Evolutionary conservation across 2,113 vertebrate species (phyloP).

Genomic region (Hydropotes inermis): DNA sequence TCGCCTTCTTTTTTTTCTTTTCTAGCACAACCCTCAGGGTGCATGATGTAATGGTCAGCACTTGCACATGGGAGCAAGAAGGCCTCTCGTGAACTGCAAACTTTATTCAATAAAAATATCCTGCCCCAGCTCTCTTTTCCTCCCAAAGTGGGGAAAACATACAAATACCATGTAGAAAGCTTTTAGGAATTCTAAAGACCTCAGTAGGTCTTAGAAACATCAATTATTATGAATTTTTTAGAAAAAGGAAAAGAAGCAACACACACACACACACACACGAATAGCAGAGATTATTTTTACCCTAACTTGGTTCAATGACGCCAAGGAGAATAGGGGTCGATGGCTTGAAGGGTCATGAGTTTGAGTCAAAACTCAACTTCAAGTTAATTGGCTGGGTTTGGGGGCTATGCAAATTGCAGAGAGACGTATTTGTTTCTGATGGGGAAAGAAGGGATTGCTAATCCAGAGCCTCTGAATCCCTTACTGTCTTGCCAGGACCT

Average conservation of each 20-base stretch:
- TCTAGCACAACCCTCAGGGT: slow-evolving; percentile 80
- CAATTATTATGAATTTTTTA: slow-evolving; percentile 8
- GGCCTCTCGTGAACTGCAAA: slow-evolving; percentile 81
- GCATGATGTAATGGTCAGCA: slow-evolving; percentile 83
- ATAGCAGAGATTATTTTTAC: slow-evolving; percentile 62
- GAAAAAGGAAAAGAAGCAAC: slow-evolving; percentile 58
- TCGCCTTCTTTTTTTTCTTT: slow-evolving; percentile 80
- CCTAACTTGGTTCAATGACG: slow-evolving; percentile 76
- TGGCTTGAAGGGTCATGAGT: slow-evolving; percentile 79
- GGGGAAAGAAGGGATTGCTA: slow-evolving; percentile 55
- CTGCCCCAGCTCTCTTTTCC: slow-evolving; percentile 69
- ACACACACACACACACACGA: slow-evolving; percentile 65
- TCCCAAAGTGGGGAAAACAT: slow-evolving; percentile 72
- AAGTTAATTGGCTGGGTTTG: slow-evolving; percentile 81
- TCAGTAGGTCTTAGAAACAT: slow-evolving; percentile 65
- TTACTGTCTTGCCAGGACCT: slow-evolving; percentile 72
- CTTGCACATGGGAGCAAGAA: slow-evolving; percentile 76
- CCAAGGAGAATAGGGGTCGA: slow-evolving; percentile 75
- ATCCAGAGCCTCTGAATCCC: slow-evolving; percentile 61
- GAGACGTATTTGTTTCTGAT: slow-evolving; percentile 73
- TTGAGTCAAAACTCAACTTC: slow-evolving; percentile 84
- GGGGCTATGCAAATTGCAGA: slow-evolving; percentile 76
- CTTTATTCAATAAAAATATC: slow-evolving; percentile 82
- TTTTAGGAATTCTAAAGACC: slow-evolving; percentile 69
- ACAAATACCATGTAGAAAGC: slow-evolving; percentile 79